Percentiles rank a stretch among this genome's conserved stretches.
Conservation (phyloP, 1,140 invertebrate genomes). For the Portunus trituberculatus region DNA sequence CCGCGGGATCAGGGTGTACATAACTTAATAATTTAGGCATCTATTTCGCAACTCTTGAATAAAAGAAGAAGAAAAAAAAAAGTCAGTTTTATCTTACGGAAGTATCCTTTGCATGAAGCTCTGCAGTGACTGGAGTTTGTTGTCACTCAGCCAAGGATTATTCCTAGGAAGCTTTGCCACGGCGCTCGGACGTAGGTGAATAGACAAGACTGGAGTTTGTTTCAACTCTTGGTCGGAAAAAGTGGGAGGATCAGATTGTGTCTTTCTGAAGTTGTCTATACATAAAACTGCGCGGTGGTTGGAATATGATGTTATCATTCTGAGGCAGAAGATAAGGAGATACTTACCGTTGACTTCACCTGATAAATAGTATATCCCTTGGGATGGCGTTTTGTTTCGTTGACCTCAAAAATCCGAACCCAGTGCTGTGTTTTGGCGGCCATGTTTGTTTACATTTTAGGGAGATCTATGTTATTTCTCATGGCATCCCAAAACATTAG, state of each 20-base stretch:
- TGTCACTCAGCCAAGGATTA: not conserved
- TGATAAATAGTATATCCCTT: constrained; percentile 68
- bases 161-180: not conserved
- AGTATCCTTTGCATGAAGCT: too few relatives aligned
- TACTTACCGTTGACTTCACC: constrained; percentile 67
- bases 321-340: not conserved
- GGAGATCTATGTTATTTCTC: not conserved
- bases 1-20: too few relatives aligned
- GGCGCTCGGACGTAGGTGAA: not conserved
- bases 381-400: constrained; percentile 58
- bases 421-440: constrained; percentile 64
- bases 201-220: not conserved
- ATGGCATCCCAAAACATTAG: not conserved
- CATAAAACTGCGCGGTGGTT: not conserved
- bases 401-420: constrained; percentile 63
- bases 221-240: too few relatives aligned
- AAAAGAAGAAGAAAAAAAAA: too few relatives aligned
- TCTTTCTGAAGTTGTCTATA: not conserved
- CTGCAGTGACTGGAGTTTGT: too few relatives aligned
- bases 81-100: too few relatives aligned
- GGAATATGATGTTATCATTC: not conserved
- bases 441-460: constrained; percentile 65
- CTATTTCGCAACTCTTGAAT: too few relatives aligned
- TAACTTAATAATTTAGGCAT: too few relatives aligned
- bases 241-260: too few relatives aligned